phyloP scores from a whole-genome alignment of 2,113 vertebrate species.

The Cinclus cinclus region DNA sequence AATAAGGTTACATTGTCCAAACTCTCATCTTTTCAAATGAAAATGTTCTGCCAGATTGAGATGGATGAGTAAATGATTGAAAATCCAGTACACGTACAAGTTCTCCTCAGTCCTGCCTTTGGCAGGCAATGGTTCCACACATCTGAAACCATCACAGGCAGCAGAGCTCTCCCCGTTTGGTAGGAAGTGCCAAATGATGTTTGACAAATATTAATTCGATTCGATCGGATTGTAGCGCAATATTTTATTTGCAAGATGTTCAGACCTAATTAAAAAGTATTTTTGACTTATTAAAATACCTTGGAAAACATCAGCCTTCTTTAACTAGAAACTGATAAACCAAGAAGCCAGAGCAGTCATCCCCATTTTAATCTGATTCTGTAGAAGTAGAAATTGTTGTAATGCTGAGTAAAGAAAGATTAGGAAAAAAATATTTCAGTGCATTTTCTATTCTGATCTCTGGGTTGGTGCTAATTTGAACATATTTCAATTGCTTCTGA shows the following conservation, averaged over 20 bases:
- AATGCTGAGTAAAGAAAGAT: neutral
- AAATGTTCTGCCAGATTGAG: neutral
- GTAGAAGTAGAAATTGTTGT: neutral
- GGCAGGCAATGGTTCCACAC: neutral
- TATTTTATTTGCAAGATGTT: constrained; percentile 13
- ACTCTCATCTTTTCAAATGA: neutral
- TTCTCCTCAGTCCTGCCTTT: neutral
- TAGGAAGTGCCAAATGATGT: neutral
- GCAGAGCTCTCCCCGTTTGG: neutral
- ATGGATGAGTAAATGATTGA: constrained; percentile 1
- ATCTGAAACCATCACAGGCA: neutral
- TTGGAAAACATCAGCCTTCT: neutral
- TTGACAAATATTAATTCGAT: neutral
- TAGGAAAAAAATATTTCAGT: neutral
- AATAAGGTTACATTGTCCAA: neutral
- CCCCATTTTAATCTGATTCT: neutral
- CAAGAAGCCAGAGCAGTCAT: neutral
- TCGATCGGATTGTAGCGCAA: neutral
- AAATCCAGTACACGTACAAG: neutral
- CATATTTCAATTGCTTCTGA: neutral
- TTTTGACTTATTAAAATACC: neutral
- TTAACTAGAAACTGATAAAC: neutral
- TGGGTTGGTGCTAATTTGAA: neutral
- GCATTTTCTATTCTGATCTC: neutral
- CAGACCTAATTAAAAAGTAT: neutral